Conservation (phyloP, 2,113 vertebrate species). For the Micronisus gabar region DNA sequence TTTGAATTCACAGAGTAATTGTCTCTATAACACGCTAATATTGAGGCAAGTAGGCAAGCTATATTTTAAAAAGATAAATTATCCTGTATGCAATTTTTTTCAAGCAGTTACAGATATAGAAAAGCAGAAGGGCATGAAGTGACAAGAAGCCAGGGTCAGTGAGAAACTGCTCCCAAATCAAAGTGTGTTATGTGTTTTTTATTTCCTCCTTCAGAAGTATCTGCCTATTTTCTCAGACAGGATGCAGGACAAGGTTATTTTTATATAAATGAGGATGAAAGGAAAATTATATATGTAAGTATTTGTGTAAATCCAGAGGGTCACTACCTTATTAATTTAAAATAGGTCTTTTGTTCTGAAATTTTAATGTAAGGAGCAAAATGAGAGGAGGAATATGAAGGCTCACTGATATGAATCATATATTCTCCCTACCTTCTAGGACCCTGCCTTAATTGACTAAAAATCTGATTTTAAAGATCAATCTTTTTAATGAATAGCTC, state of each 20-base stretch:
- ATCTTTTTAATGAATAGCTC: background rate
- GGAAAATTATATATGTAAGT: background rate
- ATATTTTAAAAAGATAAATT: background rate
- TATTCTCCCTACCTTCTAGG: background rate
- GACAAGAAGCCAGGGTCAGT: background rate
- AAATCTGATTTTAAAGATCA: background rate
- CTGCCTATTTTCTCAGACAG: background rate
- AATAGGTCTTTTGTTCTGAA: background rate
- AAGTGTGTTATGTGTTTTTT: background rate
- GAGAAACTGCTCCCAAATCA: background rate
- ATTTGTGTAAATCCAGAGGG: background rate
- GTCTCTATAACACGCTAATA: background rate
- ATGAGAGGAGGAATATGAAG: background rate
- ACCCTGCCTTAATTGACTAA: background rate
- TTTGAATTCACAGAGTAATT: background rate
- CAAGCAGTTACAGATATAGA: background rate
- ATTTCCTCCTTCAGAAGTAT: background rate
- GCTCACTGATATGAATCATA: background rate
- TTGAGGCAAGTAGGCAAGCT: background rate
- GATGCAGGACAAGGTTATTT: background rate
- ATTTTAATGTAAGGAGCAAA: background rate
- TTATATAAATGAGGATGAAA: background rate
- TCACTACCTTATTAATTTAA: background rate
- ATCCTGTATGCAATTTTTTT: background rate
- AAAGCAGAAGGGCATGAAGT: background rate